Evolutionary conservation across 2,113 vertebrate species (phyloP).

Genomic region (Microcebus ravelobensis): DNA sequence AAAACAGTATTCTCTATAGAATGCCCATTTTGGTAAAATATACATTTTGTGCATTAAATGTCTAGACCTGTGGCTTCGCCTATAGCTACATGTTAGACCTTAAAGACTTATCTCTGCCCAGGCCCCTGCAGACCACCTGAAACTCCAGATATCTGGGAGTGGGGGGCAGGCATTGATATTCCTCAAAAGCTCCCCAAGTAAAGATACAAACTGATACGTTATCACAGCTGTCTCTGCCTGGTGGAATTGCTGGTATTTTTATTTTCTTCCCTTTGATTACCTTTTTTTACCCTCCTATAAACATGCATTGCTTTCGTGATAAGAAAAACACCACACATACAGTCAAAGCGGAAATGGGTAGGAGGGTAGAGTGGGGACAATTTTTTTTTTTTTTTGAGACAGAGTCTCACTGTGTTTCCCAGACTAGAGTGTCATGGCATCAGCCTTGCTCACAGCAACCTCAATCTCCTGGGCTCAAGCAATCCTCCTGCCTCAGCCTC

Average conservation of each 20-base stretch:
- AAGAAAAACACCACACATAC: not conserved
- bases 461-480: too few species aligned
- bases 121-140: not conserved
- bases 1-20: not conserved
- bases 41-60: not conserved
- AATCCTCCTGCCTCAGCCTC: too few species aligned
- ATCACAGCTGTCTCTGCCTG: not conserved
- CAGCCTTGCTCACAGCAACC: too few species aligned
- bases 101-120: not conserved
- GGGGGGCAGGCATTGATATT: not conserved
- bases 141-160: not conserved
- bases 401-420: too few species aligned
- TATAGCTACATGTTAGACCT: not conserved
- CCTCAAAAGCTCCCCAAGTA: slow-evolving; percentile 12
- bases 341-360: not conserved
- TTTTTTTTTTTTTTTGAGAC: not conserved
- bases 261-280: slow-evolving; percentile 55
- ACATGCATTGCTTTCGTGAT: slow-evolving; percentile 39
- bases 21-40: not conserved
- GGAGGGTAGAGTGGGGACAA: not conserved
- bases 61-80: not conserved
- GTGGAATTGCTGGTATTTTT: not conserved
- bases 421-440: too few species aligned
- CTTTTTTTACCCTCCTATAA: slow-evolving; percentile 3
- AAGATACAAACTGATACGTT: not conserved